Evolutionary conservation across 2,888 invertebrate species (phyloP), one percentile per base, ranked within the genome.

Genomic region (Drosophila ustulata): DNA sequence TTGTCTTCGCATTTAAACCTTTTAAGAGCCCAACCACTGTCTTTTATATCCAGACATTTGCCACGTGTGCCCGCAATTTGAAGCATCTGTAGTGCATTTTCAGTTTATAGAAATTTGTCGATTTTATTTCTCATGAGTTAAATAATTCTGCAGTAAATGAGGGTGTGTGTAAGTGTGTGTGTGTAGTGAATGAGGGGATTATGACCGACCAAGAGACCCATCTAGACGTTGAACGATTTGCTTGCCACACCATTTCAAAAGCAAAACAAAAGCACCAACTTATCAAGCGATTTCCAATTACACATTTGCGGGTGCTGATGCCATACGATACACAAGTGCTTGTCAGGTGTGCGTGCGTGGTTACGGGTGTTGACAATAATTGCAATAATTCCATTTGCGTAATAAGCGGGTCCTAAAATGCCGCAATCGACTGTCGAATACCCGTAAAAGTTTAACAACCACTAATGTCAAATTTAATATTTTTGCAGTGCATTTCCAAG

Each of bases 51-150:
- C 4, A 13, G 39, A 34, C 34, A 34, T 3, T 34, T 34, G 11
- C 34, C 9, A 11, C 8, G 3, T 34, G 11, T 13, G 34, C 39
- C 13, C 39, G 13, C n/a, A 37, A 37, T 37, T 37, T 11, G n/a
- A 37, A 37, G n/a, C 37, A 37, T n/a, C 37, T 37, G 37, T 2
- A 5, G 37, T 11, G 37, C n/a, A 37, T 41, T 41, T 18, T 41
- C 39, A 18, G 18, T 41, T 41, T 41, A 41, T 41, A 41, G 13
- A 41, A 13, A 47, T 26, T 47, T 47, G 26, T 45, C 11, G 25
- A 26, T 18, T 58, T 50, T 59, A 51, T 51, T 59, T 50, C 13
- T 59, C 43, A 32, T n/a, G 49, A 59, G 13, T 59, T 59, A 52
- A 61, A 46, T 52, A 52, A 52, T 18, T 46, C n/a, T 37, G 37